Conservation (phyloP, 2,797 vertebrate species). For the Morus bassanus region DNA sequence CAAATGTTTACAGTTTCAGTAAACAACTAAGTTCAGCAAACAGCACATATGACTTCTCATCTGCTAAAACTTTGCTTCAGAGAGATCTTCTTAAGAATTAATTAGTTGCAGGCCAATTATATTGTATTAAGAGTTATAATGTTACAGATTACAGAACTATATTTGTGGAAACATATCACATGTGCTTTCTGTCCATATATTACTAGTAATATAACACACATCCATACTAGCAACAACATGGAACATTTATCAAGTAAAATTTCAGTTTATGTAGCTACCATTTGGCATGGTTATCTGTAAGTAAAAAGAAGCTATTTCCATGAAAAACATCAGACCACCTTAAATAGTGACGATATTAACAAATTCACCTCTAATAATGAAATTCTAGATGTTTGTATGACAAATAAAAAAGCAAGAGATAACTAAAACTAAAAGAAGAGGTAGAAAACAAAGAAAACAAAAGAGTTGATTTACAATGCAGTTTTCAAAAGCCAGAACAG, state of each 20-base stretch:
- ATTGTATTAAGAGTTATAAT: neutral
- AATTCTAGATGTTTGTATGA: neutral
- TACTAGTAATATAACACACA: neutral
- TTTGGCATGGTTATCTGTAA: neutral
- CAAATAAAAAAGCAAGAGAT: neutral
- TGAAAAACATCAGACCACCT: neutral
- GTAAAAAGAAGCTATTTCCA: neutral
- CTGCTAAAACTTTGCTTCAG: neutral
- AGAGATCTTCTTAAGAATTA: neutral
- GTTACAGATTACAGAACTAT: neutral
- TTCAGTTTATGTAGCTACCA: neutral
- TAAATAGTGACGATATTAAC: neutral
- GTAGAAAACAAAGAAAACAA: slow-evolving; percentile 11
- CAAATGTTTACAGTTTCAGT: neutral
- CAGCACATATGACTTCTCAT: neutral
- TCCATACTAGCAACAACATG: neutral
- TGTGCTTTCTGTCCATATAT: rapidly evolving
- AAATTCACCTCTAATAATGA: neutral
- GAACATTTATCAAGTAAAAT: neutral
- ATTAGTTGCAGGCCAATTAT: neutral
- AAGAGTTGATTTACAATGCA: neutral
- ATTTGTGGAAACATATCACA: neutral
- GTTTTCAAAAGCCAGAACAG: neutral
- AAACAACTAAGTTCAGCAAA: neutral
- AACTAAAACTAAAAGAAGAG: neutral